Evolutionary conservation across 2,888 invertebrate genomes (phyloP).

Genomic region (Caenorhabditis plicata): DNA sequence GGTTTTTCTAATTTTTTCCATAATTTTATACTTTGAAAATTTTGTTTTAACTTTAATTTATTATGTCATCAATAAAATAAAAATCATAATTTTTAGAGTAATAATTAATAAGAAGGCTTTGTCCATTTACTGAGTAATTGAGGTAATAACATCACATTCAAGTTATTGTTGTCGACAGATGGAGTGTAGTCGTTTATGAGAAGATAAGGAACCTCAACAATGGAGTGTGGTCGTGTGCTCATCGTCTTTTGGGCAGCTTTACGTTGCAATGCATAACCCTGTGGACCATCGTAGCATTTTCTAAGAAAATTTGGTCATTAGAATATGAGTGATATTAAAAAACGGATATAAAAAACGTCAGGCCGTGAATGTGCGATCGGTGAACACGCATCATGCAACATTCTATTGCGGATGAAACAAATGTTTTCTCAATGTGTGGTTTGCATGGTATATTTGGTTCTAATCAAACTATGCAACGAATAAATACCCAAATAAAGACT

Average conservation of each 20-base stretch:
- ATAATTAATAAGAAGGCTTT: too few species aligned
- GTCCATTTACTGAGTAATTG: slow-evolving; percentile 62
- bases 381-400: too few species aligned
- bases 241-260: slow-evolving; percentile 63
- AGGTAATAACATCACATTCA: slow-evolving; percentile 57
- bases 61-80: not conserved
- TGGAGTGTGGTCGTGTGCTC: slow-evolving; percentile 57
- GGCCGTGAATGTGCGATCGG: too few species aligned
- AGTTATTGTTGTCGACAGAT: slow-evolving; percentile 57
- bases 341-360: too few species aligned
- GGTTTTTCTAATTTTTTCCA: not conserved
- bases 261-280: slow-evolving; percentile 59
- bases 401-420: too few species aligned
- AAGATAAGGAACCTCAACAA: slow-evolving; percentile 64
- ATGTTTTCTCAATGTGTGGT: too few species aligned
- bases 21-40: not conserved
- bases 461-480: too few species aligned
- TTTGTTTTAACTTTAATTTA: too few species aligned
- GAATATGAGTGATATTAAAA: too few species aligned
- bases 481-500: too few species aligned
- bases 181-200: slow-evolving; percentile 64
- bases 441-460: too few species aligned
- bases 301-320: slow-evolving; percentile 21
- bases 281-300: slow-evolving; percentile 58
- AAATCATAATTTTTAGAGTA: too few species aligned